These are phyloP conservation scores for Drosophila birchii DNA, from an alignment of 2,888 invertebrate species.

Conservation along the genomic window DNA sequence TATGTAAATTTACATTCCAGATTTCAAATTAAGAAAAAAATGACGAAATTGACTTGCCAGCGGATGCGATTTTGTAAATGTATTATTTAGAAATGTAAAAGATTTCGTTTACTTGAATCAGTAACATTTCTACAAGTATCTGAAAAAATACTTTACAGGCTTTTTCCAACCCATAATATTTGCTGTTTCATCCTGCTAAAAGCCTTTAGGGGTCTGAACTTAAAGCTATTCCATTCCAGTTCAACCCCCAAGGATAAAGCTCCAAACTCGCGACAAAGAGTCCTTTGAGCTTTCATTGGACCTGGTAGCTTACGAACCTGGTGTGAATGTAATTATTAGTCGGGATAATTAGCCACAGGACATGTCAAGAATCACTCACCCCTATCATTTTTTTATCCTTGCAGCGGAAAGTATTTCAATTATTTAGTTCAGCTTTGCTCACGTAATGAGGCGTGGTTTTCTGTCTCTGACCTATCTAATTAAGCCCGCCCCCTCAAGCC, in stretches of 20 bases:
- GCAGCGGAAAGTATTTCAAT: slow-evolving; percentile 45
- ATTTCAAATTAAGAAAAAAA: no score
- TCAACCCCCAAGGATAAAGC: neutral
- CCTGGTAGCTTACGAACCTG: neutral
- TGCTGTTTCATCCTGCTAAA: no score
- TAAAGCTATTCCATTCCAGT: neutral
- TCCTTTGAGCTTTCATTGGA: slow-evolving; percentile 9
- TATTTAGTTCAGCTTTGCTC: slow-evolving; percentile 59
- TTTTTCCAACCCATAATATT: neutral
- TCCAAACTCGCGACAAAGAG: neutral
- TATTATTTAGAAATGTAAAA: neutral
- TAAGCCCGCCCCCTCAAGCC: slow-evolving; percentile 30
- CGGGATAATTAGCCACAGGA: slow-evolving; percentile 24
- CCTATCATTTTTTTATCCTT: neutral
- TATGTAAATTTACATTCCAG: no score
- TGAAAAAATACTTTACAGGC: neutral
- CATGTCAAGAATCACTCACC: slow-evolving; percentile 17
- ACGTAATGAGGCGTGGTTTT: slow-evolving; percentile 68
- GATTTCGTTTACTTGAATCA: neutral
- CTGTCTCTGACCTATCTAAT: slow-evolving; percentile 48
- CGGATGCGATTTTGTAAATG: neutral
- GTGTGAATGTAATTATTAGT: slow-evolving; percentile 16
- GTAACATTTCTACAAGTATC: neutral
- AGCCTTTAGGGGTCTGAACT: neutral
- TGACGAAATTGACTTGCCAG: neutral